A percentile compares a stretch with the other conserved stretches of the same genome.
phyloP scores from a whole-genome alignment of 2,888 invertebrate species.

The Brenthis daphne region DNA sequence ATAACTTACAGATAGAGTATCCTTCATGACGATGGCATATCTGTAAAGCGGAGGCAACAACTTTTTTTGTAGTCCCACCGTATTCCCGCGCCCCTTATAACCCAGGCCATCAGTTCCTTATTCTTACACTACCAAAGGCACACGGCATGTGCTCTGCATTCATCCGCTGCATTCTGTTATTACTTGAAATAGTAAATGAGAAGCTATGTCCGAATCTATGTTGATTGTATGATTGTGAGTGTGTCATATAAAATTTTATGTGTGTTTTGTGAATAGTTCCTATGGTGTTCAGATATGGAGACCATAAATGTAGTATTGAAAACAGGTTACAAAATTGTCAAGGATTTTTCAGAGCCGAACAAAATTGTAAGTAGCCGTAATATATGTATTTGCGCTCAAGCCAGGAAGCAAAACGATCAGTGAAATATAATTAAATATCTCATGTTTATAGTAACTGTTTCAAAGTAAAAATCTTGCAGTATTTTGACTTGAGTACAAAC shows the following conservation, averaged over 20 bases:
- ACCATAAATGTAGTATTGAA: constrained; percentile 70
- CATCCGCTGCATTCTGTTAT: constrained; percentile 23
- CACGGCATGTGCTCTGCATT: constrained; percentile 61
- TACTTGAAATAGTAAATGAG: constrained; percentile 11
- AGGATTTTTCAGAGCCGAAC: constrained; percentile 70
- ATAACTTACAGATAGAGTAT: constrained; percentile 56
- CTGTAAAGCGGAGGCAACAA: constrained; percentile 67
- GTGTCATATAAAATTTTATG: neutral
- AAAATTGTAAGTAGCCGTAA: constrained; percentile 62
- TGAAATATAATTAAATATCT: neutral
- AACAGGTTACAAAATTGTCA: constrained; percentile 74
- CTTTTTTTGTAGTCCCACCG: constrained; percentile 76
- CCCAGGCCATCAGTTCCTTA: constrained; percentile 70
- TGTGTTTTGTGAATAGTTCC: constrained; percentile 26
- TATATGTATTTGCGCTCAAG: neutral
- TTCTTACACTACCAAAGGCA: constrained; percentile 62
- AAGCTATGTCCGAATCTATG: constrained; percentile 1
- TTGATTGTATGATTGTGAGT: constrained; percentile 7
- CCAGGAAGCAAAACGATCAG: neutral
- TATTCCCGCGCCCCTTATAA: constrained; percentile 72
- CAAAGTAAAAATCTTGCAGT: neutral
- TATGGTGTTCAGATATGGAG: constrained; percentile 55
- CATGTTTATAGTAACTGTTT: neutral
- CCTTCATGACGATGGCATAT: constrained; percentile 48
- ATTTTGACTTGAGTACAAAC: neutral